Percentiles rank a stretch among this genome's conserved stretches.
Conservation (phyloP, 2,113 vertebrate genomes). For the Typhlomys cinereus region DNA sequence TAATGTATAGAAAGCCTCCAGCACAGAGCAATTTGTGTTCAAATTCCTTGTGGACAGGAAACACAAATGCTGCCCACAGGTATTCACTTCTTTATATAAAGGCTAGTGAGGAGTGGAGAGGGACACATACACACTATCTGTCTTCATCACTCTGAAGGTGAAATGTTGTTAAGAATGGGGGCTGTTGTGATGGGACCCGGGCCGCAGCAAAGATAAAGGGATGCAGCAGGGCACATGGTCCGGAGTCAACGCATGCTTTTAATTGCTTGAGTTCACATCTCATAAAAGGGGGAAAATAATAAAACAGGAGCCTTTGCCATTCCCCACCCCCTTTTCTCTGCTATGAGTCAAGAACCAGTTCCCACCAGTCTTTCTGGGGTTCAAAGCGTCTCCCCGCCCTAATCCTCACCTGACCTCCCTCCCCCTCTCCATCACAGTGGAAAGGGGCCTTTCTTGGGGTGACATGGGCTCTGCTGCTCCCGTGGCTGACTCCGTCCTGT, state of each 20-base stretch:
- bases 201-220: conserved; percentile 15
- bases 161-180: conserved; percentile 16
- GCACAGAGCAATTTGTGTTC: background rate
- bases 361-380: conserved; percentile 65
- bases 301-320: background rate
- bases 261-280: conserved; percentile 74
- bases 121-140: background rate
- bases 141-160: conserved; percentile 33
- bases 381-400: conserved; percentile 72
- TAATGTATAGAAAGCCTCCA: background rate
- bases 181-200: background rate
- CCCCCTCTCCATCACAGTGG: background rate
- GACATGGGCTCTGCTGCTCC: background rate
- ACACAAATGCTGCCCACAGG: background rate
- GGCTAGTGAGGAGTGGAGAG: no score
- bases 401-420: conserved; percentile 27
- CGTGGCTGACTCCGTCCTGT: background rate
- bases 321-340: conserved; percentile 20
- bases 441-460: background rate
- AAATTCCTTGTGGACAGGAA: background rate
- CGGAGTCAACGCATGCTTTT: conserved; percentile 58
- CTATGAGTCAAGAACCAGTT: conserved; percentile 74
- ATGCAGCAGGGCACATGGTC: background rate
- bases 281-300: conserved; percentile 65
- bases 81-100: conserved; percentile 21